Conservation (phyloP, 92 coral and sea anemone genomes). For the Montipora capitata region DNA sequence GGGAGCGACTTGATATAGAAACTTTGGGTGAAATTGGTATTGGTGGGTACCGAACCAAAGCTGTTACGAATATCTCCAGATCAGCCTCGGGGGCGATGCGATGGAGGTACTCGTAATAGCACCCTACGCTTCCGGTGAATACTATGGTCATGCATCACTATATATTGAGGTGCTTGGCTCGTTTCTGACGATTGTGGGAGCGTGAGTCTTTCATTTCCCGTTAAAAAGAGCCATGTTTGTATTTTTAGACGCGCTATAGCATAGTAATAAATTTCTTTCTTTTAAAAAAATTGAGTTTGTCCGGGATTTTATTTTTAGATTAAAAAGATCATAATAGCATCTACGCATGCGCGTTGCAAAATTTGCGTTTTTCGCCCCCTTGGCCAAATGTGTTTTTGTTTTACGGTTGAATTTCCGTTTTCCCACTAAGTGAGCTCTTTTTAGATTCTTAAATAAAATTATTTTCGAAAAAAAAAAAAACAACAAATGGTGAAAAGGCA, state of each 20-base stretch:
- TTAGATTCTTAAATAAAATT: background rate
- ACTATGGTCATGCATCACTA: background rate
- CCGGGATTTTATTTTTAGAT: background rate
- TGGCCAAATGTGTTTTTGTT: background rate
- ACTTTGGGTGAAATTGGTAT: slow-evolving; percentile 47
- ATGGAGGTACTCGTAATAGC: slow-evolving; percentile 51
- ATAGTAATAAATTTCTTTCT: too few relatives aligned
- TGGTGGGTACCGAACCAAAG: slow-evolving; percentile 67
- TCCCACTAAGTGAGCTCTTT: background rate
- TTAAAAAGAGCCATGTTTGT: background rate
- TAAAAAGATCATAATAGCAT: background rate
- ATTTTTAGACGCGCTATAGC: background rate
- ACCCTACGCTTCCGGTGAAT: slow-evolving; percentile 33
- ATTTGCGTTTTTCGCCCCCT: background rate
- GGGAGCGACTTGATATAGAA: slow-evolving; percentile 54
- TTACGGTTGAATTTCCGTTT: background rate
- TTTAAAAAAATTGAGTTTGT: too few relatives aligned
- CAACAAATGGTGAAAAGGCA: too few relatives aligned
- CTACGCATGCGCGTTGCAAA: slow-evolving; percentile 18
- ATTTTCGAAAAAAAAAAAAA: background rate
- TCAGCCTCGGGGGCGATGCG: slow-evolving; percentile 60
- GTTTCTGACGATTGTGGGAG: slow-evolving; percentile 20
- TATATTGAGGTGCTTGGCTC: background rate
- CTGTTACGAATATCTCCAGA: slow-evolving; percentile 68
- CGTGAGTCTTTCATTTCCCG: background rate